These are phyloP conservation scores for Drosophila anomelani DNA, from an alignment of 2,888 invertebrate species.

Conservation along the genomic window DNA sequence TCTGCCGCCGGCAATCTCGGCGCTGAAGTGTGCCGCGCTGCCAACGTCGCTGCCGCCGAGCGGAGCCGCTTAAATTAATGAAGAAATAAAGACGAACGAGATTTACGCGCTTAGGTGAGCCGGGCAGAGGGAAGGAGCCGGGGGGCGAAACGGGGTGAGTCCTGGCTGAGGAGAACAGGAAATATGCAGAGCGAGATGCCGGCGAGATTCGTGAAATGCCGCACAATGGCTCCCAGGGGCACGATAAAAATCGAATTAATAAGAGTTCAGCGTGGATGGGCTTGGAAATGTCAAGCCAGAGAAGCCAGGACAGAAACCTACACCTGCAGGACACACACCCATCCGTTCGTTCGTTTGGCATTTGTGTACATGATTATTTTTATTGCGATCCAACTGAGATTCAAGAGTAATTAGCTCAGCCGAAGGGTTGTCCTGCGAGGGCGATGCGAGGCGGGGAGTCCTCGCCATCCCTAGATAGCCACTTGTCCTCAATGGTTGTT, in stretches of 20 bases:
- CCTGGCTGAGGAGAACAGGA: slow-evolving; percentile 35
- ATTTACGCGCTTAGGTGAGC: slow-evolving; percentile 71
- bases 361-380: slow-evolving; percentile 53
- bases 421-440: slow-evolving; percentile 7
- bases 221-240: slow-evolving; percentile 83
- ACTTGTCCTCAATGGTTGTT: slow-evolving; percentile 5
- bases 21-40: slow-evolving; percentile 60
- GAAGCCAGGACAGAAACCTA: slow-evolving; percentile 10
- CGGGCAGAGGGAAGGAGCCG: slow-evolving; percentile 1
- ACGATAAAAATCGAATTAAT: slow-evolving; percentile 85
- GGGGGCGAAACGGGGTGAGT: slow-evolving; percentile 17
- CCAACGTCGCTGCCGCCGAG: slow-evolving; percentile 9
- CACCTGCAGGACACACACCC: slow-evolving; percentile 12
- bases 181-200: slow-evolving; percentile 73
- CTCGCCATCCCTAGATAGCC: background rate
- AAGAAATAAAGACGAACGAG: slow-evolving; percentile 82
- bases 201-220: slow-evolving; percentile 76
- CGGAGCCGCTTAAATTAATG: slow-evolving; percentile 81
- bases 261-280: slow-evolving; percentile 83
- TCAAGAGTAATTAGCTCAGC: slow-evolving; percentile 25
- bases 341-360: background rate
- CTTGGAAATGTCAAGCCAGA: slow-evolving; percentile 66
- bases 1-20: slow-evolving; percentile 79
- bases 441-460: background rate
- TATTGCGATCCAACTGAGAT: slow-evolving; percentile 52